Conservation (phyloP, 53 echinoderm and acorn worm species). For the Crossaster papposus region DNA sequence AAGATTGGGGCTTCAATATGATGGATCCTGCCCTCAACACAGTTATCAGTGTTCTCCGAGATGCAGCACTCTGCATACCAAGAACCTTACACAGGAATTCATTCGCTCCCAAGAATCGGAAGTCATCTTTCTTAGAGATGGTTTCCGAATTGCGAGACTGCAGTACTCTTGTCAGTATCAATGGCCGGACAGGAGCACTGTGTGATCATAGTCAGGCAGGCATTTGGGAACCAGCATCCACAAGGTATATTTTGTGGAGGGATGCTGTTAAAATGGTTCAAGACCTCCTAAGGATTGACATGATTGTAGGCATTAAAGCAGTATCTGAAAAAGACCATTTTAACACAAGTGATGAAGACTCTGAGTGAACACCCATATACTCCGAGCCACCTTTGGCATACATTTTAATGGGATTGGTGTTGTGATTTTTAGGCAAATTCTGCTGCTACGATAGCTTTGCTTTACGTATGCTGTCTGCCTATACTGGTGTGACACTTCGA, state of each 20-base stretch:
- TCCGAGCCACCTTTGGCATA: too few relatives aligned
- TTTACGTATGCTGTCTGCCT: too few relatives aligned
- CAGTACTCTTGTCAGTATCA: constrained; percentile 20
- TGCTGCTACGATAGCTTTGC: too few relatives aligned
- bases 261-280: constrained; percentile 57
- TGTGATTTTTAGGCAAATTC: too few relatives aligned
- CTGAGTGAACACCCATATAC: neutral
- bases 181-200: constrained; percentile 59
- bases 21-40: constrained; percentile 21
- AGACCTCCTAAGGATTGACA: constrained; percentile 70
- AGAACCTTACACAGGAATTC: constrained; percentile 64
- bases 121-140: constrained; percentile 58
- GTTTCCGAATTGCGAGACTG: neutral
- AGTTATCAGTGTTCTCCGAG: constrained; percentile 39
- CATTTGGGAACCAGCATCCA: constrained; percentile 53
- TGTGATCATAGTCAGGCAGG: constrained; percentile 38
- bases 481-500: too few relatives aligned
- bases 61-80: constrained; percentile 62
- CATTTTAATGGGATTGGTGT: too few relatives aligned
- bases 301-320: constrained; percentile 52
- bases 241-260: constrained; percentile 53
- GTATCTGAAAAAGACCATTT: neutral
- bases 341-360: neutral
- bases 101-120: constrained; percentile 11
- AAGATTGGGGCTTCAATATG: neutral